A percentile compares a stretch with the other conserved stretches of the same genome.
phyloP scores from a whole-genome alignment of 2,888 invertebrate genomes.

The Malthinus flaveolus region DNA sequence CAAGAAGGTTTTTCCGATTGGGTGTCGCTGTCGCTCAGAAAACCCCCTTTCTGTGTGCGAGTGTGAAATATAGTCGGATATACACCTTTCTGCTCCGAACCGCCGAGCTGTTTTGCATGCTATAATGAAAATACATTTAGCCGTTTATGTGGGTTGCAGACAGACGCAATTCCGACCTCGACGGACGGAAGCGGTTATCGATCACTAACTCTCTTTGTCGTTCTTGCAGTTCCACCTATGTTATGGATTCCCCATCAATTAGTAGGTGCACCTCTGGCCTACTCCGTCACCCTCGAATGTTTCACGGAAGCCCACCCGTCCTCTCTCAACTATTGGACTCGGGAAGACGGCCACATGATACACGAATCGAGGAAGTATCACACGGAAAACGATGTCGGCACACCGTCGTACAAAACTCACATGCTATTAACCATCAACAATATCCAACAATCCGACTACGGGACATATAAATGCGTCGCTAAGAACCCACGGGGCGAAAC shows the following conservation, averaged over 20 bases:
- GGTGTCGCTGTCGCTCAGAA: constrained; percentile 39
- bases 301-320: constrained; percentile 90
- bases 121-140: constrained; percentile 53
- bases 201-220: constrained; percentile 23
- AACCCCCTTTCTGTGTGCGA: constrained; percentile 37
- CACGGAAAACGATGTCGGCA: constrained; percentile 70
- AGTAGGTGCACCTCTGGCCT: constrained; percentile 81
- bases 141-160: constrained; percentile 38
- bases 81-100: constrained; percentile 41
- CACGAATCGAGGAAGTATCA: constrained; percentile 82
- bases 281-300: constrained; percentile 84
- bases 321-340: constrained; percentile 88
- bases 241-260: constrained; percentile 90
- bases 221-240: constrained; percentile 83
- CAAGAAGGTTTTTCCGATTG: constrained; percentile 43
- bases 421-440: constrained; percentile 83
- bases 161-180: constrained; percentile 22
- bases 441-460: constrained; percentile 79
- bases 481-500: constrained; percentile 91
- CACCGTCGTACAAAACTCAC: constrained; percentile 80
- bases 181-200: constrained; percentile 29
- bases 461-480: constrained; percentile 85
- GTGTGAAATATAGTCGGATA: constrained; percentile 44
- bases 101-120: constrained; percentile 50
- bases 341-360: constrained; percentile 87